Conservation (phyloP, 2,113 vertebrate species). For the Chitala chitala region DNA sequence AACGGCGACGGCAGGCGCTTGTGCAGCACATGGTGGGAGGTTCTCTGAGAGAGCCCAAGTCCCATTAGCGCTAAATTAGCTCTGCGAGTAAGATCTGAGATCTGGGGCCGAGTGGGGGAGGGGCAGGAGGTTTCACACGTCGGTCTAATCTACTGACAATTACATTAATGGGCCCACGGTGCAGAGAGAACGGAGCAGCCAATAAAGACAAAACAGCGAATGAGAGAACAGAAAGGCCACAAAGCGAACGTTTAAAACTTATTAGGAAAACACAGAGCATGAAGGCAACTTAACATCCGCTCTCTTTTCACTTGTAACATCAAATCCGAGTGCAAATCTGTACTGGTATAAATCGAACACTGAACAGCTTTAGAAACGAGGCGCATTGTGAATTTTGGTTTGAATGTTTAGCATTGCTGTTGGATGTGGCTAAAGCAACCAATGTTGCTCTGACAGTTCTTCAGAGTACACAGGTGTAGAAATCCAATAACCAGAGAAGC, state of each 20-base stretch:
- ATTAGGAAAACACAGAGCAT: not conserved
- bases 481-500: no score
- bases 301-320: no score
- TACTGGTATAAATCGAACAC: no score
- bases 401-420: no score
- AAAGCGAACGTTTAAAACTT: not conserved
- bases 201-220: not conserved
- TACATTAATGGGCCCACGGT: not conserved
- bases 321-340: no score
- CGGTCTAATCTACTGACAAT: not conserved
- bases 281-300: not conserved
- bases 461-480: no score
- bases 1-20: not conserved
- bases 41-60: conserved; percentile 21
- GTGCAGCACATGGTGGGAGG: conserved; percentile 8
- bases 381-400: no score
- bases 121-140: not conserved
- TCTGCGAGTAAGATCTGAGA: conserved; percentile 20
- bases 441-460: no score
- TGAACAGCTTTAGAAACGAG: no score
- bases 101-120: not conserved
- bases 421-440: no score
- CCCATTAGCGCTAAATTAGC: conserved; percentile 27
- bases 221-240: not conserved
- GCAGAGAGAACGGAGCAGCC: not conserved